These are phyloP conservation scores for Lymantria dispar DNA, from an alignment of 2,888 invertebrate species.

Conservation along the genomic window DNA sequence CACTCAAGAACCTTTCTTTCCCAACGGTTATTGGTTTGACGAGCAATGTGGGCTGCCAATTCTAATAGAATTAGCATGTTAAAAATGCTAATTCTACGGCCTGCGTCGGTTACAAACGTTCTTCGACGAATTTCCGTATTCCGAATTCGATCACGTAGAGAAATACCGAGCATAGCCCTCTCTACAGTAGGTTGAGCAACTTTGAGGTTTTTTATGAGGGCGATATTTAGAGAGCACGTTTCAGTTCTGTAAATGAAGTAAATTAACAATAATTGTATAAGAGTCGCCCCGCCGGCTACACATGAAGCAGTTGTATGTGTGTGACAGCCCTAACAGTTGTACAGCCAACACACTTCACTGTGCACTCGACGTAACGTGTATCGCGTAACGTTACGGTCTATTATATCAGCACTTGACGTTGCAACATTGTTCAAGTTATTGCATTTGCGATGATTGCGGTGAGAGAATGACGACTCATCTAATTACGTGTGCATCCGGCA, in stretches of 20 bases:
- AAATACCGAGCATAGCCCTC: no score
- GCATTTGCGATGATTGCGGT: constrained; percentile 46
- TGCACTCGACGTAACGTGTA: constrained; percentile 10
- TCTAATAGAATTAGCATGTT: no score
- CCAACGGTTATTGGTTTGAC: no score
- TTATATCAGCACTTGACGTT: constrained; percentile 15
- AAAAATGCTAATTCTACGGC: no score
- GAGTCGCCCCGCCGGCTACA: constrained; percentile 37
- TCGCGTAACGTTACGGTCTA: constrained; percentile 18
- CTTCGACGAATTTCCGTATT: no score
- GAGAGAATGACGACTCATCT: constrained; percentile 40
- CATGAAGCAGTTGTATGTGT: constrained; percentile 55
- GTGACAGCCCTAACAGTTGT: constrained; percentile 45
- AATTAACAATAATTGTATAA: constrained; percentile 6
- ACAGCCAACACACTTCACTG: constrained; percentile 14
- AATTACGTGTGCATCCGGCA: constrained; percentile 37
- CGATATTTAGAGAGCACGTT: no score
- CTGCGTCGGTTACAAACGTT: no score
- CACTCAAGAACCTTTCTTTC: no score
- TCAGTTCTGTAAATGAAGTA: constrained; percentile 7
- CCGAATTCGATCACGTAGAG: no score
- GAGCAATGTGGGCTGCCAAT: no score
- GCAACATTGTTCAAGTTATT: constrained; percentile 40
- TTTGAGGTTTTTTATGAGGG: no score
- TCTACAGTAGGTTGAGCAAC: no score